A percentile compares a stretch with the other conserved stretches of the same genome.
Conservation (phyloP, 2,888 invertebrate genomes). For the Raillietiella orientalis region DNA sequence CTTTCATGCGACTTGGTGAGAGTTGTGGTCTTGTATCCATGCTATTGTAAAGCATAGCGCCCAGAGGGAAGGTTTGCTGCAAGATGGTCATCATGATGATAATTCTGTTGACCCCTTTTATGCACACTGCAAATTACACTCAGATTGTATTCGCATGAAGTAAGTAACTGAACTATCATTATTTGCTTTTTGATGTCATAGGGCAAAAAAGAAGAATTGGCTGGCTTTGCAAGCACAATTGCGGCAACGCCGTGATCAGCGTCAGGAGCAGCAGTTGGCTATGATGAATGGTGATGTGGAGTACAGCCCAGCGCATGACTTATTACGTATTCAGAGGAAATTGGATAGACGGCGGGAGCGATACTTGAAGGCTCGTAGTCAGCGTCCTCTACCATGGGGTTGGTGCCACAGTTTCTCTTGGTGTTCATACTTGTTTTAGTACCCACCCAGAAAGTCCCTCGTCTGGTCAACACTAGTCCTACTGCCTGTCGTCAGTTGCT, state of each 20-base stretch:
- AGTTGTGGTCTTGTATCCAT: no score
- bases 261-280: conserved; percentile 20
- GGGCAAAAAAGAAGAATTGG: conserved; percentile 47
- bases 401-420: conserved; percentile 3
- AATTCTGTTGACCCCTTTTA: conserved; percentile 26
- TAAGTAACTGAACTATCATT: no score
- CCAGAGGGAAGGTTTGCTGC: conserved; percentile 62
- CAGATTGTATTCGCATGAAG: conserved; percentile 52
- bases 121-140: conserved; percentile 81
- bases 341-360: conserved; percentile 39
- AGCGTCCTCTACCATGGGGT: background rate
- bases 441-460: conserved; percentile 77
- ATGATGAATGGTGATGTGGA: conserved; percentile 24
- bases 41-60: conserved; percentile 23
- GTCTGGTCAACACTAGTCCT: conserved; percentile 59
- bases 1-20: conserved; percentile 85
- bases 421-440: conserved; percentile 19
- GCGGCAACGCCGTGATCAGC: conserved; percentile 23
- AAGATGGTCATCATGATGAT: conserved; percentile 44
- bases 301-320: conserved; percentile 21
- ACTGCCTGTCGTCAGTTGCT: conserved; percentile 49
- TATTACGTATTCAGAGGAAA: conserved; percentile 14
- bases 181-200: conserved; percentile 6
- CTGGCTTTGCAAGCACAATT: conserved; percentile 51
- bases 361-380: no score